phyloP scores from a whole-genome alignment of 2,113 vertebrate species.

The Ranitomeya variabilis region DNA sequence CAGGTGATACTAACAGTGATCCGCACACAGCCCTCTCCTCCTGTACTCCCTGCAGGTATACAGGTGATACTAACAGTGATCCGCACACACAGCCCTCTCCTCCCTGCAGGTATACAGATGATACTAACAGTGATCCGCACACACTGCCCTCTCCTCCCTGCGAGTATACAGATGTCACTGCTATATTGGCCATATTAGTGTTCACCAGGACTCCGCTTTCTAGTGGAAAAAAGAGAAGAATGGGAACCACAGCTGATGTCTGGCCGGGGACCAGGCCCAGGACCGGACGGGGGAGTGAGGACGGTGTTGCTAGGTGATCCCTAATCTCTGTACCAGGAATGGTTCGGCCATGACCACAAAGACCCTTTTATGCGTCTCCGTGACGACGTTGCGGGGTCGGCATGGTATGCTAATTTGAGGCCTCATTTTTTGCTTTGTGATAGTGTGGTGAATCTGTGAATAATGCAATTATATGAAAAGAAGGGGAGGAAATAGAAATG shows the following conservation, averaged over 20 bases:
- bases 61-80: no score
- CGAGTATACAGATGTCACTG: not conserved
- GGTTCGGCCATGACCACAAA: slow-evolving; percentile 24
- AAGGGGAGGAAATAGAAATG: not conserved
- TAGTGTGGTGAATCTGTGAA: not conserved
- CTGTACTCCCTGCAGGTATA: no score
- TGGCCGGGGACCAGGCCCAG: slow-evolving; percentile 4
- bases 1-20: no score
- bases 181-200: not conserved
- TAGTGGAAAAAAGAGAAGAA: no score
- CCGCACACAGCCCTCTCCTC: no score
- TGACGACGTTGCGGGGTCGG: slow-evolving; percentile 6
- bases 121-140: no score
- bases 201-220: not conserved
- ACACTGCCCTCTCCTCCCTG: not conserved
- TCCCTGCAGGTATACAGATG: no score
- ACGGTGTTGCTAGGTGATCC: slow-evolving; percentile 44
- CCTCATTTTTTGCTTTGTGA: not conserved
- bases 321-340: slow-evolving; percentile 46
- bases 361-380: slow-evolving; percentile 8
- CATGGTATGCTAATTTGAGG: slow-evolving; percentile 37
- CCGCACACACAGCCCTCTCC: no score
- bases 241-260: not conserved
- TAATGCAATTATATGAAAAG: slow-evolving; percentile 2
- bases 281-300: not conserved